Evolutionary conservation across 2,797 vertebrate species (phyloP).

Genomic region (Gallinago stenura): DNA sequence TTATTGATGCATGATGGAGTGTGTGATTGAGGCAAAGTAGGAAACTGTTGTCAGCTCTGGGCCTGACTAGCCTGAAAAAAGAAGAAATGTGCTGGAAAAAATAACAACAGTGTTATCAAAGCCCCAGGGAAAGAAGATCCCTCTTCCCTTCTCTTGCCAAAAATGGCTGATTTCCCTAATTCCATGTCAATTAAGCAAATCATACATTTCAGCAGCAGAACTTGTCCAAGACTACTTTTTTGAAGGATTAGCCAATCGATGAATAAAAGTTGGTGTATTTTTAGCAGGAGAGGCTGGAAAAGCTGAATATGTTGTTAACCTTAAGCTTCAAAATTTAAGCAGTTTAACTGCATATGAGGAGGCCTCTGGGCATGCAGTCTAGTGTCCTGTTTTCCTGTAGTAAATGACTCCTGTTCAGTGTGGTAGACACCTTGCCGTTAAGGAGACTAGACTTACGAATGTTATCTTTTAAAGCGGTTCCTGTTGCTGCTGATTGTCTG

Average conservation of each 20-base stretch:
- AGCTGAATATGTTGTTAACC: background rate
- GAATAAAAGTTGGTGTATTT: background rate
- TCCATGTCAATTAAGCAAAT: constrained; percentile 1
- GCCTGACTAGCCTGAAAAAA: constrained; percentile 2
- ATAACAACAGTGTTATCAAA: background rate
- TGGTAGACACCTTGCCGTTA: background rate
- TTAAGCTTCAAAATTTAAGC: background rate
- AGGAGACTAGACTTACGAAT: background rate
- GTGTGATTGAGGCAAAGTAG: background rate
- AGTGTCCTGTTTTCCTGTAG: background rate
- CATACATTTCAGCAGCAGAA: background rate
- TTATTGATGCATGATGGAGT: background rate
- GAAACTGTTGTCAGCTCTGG: constrained; percentile 5
- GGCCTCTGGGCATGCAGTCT: background rate
- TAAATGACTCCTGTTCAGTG: background rate
- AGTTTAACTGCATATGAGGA: background rate
- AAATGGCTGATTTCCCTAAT: background rate
- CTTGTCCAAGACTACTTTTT: background rate
- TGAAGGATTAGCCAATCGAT: background rate
- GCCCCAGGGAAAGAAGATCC: background rate
- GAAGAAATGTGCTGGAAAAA: constrained; percentile 20
- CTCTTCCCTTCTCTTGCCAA: background rate
- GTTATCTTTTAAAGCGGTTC: background rate
- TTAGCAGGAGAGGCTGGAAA: background rate
- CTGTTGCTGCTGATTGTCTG: background rate